Percentiles rank a stretch among this genome's conserved stretches.
Conservation (phyloP, 2,888 invertebrate species). For the Cosmorhoe ocellata region DNA sequence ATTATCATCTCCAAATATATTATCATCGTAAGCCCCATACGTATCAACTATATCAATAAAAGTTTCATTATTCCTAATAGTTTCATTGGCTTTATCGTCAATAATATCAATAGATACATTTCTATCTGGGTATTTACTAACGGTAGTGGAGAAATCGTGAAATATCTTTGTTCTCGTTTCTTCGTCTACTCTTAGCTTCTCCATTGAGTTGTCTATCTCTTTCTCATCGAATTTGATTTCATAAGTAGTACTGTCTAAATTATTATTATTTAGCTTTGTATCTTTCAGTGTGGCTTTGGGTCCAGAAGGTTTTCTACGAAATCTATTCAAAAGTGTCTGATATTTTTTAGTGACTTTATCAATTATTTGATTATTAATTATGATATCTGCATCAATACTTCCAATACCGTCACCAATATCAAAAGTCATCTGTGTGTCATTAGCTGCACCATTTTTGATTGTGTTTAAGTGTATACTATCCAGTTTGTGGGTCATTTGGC, state of each 20-base stretch:
- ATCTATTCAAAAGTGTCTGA: conserved; percentile 59
- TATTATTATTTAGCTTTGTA: conserved; percentile 2
- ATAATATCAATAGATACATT: conserved; percentile 8
- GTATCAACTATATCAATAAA: conserved; percentile 5
- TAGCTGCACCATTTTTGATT: conserved; percentile 11
- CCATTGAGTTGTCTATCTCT: conserved; percentile 54
- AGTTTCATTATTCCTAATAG: conserved; percentile 9
- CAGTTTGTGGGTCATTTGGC: conserved; percentile 53
- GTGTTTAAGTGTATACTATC: neutral
- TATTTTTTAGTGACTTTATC: conserved; percentile 45
- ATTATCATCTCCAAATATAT: conserved; percentile 22
- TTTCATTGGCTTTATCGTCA: conserved; percentile 13
- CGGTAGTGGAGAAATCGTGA: conserved; percentile 68
- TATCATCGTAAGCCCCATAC: conserved; percentile 11
- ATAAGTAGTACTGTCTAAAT: neutral
- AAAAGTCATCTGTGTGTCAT: neutral
- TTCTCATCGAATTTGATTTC: conserved; percentile 27
- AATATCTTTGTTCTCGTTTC: conserved; percentile 64
- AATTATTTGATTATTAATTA: neutral
- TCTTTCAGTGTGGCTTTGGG: neutral
- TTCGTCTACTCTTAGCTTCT: conserved; percentile 66
- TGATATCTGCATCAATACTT: neutral
- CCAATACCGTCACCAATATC: neutral
- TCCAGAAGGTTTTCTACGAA: conserved; percentile 46
- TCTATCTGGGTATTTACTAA: conserved; percentile 51